Evolutionary conservation across 2,888 invertebrate species (phyloP).

Genomic region (Lasioglossum vierecki): DNA sequence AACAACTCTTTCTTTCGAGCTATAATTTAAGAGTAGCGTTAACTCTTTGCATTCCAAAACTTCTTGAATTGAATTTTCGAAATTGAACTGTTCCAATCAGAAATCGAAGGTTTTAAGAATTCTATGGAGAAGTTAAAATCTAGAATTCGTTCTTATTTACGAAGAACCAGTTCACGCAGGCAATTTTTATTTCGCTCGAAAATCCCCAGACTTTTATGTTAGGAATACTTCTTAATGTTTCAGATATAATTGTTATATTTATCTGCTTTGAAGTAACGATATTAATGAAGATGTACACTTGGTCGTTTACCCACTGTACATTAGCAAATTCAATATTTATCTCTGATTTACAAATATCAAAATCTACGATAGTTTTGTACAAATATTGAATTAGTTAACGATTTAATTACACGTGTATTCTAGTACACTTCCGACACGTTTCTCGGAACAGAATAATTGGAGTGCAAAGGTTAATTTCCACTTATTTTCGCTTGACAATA

Average conservation of each 20-base stretch:
- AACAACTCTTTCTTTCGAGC: neutral
- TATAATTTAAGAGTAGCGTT: neutral
- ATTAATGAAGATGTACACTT: neutral
- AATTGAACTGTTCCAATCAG: neutral
- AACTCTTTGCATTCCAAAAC: conserved; percentile 8
- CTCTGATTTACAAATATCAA: neutral
- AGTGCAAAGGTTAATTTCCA: conserved; percentile 1
- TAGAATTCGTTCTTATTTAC: neutral
- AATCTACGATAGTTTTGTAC: neutral
- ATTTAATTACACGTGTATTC: neutral
- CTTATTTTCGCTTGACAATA: neutral
- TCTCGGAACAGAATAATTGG: neutral
- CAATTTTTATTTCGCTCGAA: neutral
- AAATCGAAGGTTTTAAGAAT: neutral
- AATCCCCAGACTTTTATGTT: neutral
- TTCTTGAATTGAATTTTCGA: neutral
- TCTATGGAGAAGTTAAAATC: neutral
- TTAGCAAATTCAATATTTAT: no score
- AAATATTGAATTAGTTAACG: neutral
- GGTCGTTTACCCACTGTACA: no score
- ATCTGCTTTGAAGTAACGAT: neutral
- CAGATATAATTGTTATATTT: neutral
- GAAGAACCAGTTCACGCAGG: neutral
- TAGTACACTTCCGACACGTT: neutral
- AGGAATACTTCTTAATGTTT: neutral